phyloP scores from a whole-genome alignment of 2,797 vertebrate genomes.

The Parambassis ranga region DNA sequence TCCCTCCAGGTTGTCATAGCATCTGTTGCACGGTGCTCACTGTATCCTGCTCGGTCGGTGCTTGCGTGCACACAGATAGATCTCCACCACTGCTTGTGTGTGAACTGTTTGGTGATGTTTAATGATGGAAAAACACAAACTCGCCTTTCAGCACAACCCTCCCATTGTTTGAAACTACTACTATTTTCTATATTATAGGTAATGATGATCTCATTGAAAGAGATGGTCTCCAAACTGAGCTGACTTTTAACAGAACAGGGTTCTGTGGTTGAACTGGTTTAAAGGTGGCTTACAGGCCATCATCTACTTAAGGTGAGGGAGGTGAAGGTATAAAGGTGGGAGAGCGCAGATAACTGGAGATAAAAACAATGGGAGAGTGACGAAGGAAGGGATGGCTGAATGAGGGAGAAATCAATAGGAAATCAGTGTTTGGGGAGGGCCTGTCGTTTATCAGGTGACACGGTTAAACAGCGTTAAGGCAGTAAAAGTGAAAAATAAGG shows the following conservation, averaged over 20 bases:
- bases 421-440: slow-evolving; percentile 95
- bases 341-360: slow-evolving; percentile 83
- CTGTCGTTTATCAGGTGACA: slow-evolving; percentile 97
- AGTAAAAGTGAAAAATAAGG: slow-evolving; percentile 96
- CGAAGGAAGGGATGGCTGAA: slow-evolving; percentile 85
- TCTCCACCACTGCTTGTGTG: slow-evolving; percentile 29
- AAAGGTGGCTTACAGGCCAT: slow-evolving; percentile 31
- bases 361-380: slow-evolving; percentile 89
- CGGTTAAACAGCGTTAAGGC: slow-evolving; percentile 90
- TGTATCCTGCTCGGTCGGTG: slow-evolving; percentile 35
- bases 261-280: slow-evolving; percentile 26
- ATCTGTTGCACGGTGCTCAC: slow-evolving; percentile 71
- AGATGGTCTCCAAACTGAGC: background rate
- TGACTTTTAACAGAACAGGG: slow-evolving; percentile 26
- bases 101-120: slow-evolving; percentile 28
- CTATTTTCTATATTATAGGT: background rate
- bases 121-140: slow-evolving; percentile 37
- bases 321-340: slow-evolving; percentile 36
- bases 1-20: slow-evolving; percentile 68
- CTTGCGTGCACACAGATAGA: slow-evolving; percentile 42
- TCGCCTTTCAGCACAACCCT: slow-evolving; percentile 11
- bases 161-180: background rate
- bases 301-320: slow-evolving; percentile 23
- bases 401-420: slow-evolving; percentile 95
- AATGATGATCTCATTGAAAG: slow-evolving; percentile 14